Evolutionary conservation across 2,888 invertebrate genomes (phyloP).

Genomic region (Latrodectus elegans): DNA sequence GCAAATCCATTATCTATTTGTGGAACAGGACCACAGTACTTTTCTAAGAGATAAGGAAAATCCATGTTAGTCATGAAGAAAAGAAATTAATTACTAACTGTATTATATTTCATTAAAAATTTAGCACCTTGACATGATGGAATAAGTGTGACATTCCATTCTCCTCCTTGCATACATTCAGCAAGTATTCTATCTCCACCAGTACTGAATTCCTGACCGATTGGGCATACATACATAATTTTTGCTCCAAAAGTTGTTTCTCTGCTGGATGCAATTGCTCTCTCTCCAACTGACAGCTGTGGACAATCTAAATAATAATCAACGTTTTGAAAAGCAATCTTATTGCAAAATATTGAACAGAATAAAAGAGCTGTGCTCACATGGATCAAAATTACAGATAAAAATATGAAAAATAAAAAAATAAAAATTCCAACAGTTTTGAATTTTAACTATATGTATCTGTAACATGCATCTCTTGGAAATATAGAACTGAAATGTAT

Average conservation of each 20-base stretch:
- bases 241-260: constrained; percentile 93
- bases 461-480: too few relatives aligned
- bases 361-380: too few relatives aligned
- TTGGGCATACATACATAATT: constrained; percentile 91
- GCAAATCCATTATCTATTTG: constrained; percentile 98
- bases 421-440: too few relatives aligned
- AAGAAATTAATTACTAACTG: not conserved
- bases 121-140: constrained; percentile 89
- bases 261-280: constrained; percentile 91
- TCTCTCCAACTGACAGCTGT: constrained; percentile 86
- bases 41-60: constrained; percentile 73
- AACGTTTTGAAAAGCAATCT: too few relatives aligned
- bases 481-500: too few relatives aligned
- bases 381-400: too few relatives aligned
- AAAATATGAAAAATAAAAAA: too few relatives aligned
- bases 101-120: not conserved
- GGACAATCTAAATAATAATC: constrained; percentile 83
- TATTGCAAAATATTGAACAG: too few relatives aligned
- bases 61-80: not conserved
- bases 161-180: constrained; percentile 90
- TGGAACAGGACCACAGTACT: constrained; percentile 96
- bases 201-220: constrained; percentile 94
- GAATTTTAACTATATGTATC: too few relatives aligned
- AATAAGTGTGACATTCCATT: constrained; percentile 93
- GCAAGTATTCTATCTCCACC: constrained; percentile 89